Percentiles rank a stretch among this genome's conserved stretches.
phyloP scores from a whole-genome alignment of 2,888 invertebrate species.

The Prenolepis imparis region DNA sequence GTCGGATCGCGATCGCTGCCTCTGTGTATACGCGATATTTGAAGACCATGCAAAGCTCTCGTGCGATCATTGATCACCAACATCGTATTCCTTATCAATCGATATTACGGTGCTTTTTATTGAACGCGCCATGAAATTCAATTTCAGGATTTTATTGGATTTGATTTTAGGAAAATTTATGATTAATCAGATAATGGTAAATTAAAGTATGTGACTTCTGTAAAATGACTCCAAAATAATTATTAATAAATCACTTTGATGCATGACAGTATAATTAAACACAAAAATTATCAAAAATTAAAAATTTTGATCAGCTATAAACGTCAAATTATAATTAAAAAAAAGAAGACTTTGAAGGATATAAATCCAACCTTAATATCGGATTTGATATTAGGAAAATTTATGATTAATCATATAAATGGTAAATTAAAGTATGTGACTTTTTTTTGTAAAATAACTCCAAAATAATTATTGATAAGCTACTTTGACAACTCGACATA shows the following conservation, averaged over 20 bases:
- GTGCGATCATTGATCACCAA: conserved; percentile 10
- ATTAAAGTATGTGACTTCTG: neutral
- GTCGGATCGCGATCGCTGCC: conserved; percentile 35
- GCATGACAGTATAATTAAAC: neutral
- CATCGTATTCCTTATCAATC: neutral
- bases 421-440: too few relatives aligned
- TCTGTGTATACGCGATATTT: conserved; percentile 20
- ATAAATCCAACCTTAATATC: too few relatives aligned
- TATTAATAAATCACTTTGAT: neutral
- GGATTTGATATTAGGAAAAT: too few relatives aligned
- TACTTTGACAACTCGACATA: neutral
- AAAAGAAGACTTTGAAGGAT: too few relatives aligned
- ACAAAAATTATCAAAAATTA: too few relatives aligned
- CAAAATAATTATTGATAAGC: too few relatives aligned
- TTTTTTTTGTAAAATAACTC: too few relatives aligned
- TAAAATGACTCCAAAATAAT: neutral
- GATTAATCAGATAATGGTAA: neutral
- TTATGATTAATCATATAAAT: too few relatives aligned
- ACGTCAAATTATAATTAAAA: too few relatives aligned
- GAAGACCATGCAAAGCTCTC: conserved; percentile 37
- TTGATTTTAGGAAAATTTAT: neutral
- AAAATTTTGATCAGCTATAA: too few relatives aligned
- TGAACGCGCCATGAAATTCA: neutral
- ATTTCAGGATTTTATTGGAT: neutral
- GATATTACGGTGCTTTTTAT: neutral